Evolutionary conservation across 2,888 invertebrate genomes (phyloP).

Genomic region (Isoperla grammatica): DNA sequence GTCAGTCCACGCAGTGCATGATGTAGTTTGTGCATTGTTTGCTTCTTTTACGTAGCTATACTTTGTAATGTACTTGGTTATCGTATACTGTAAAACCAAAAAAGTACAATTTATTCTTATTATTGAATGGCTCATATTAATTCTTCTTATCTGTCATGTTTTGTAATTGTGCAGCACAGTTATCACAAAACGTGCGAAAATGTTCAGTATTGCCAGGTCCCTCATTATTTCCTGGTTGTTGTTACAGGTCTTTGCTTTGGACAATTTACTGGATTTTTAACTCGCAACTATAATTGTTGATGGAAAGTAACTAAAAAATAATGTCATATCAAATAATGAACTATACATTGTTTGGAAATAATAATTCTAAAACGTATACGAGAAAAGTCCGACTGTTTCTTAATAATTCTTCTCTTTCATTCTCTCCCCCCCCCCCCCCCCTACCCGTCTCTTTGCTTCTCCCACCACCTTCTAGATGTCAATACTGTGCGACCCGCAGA

Average conservation of each 20-base stretch:
- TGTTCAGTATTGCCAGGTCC: neutral
- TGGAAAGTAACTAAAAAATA: conserved; percentile 9
- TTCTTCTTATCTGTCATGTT: neutral
- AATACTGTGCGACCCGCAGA: conserved; percentile 32
- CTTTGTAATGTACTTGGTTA: too few species aligned
- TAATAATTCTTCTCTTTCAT: conserved; percentile 12
- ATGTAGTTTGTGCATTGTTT: too few species aligned
- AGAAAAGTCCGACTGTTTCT: neutral
- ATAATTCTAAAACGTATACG: neutral
- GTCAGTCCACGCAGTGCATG: too few species aligned
- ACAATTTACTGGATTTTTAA: conserved; percentile 28
- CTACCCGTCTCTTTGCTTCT: neutral
- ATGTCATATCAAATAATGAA: neutral
- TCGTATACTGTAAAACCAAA: too few species aligned
- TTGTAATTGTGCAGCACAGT: neutral
- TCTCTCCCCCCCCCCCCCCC: conserved; percentile 1
- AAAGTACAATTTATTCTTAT: too few species aligned
- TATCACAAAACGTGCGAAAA: neutral
- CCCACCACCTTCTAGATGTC: conserved; percentile 20
- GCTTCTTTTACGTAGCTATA: too few species aligned
- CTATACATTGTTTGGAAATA: neutral
- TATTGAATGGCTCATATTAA: neutral
- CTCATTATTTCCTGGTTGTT: too few species aligned
- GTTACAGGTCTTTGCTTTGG: conserved; percentile 31
- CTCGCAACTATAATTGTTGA: conserved; percentile 5